phyloP scores from a whole-genome alignment of 30 jellyfish, hydroid and myxozoan species.

The Catostylus mosaicus region DNA sequence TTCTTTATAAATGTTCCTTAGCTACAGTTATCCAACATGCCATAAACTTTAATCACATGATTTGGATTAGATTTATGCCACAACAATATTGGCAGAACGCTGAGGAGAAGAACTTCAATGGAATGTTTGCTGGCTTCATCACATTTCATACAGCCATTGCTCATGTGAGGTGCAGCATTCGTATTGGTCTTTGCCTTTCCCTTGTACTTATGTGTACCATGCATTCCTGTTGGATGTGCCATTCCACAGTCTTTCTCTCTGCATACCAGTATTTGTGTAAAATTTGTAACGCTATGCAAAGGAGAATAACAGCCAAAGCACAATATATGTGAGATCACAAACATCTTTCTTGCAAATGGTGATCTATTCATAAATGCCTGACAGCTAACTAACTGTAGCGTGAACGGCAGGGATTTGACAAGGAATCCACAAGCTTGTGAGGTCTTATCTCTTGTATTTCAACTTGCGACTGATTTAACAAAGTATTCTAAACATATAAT shows the following conservation, averaged over 20 bases:
- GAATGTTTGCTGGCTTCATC: conserved; percentile 13
- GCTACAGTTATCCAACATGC: conserved; percentile 34
- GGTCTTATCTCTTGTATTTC: no score
- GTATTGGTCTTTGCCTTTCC: conserved; percentile 39
- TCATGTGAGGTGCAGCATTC: conserved; percentile 7
- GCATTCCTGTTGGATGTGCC: conserved; percentile 50
- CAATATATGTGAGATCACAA: conserved; percentile 29
- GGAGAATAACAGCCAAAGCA: conserved; percentile 62
- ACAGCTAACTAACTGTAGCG: conserved; percentile 39
- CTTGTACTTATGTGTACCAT: conserved; percentile 43
- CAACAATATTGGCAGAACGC: conserved; percentile 18
- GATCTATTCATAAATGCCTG: conserved; percentile 15
- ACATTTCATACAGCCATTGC: conserved; percentile 30
- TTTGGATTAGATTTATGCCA: conserved; percentile 1
- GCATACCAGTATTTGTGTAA: conserved; percentile 53
- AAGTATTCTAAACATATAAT: no score
- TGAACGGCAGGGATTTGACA: no score
- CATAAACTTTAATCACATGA: conserved; percentile 1
- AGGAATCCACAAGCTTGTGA: no score
- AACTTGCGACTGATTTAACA: no score
- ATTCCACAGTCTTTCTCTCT: conserved; percentile 48
- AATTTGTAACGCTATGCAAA: conserved; percentile 16
- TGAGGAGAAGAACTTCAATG: conserved; percentile 1
- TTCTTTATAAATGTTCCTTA: conserved; percentile 32
- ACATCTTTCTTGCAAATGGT: conserved; percentile 44